phyloP scores from a whole-genome alignment of 2,888 invertebrate species.

The Gastracanthus pulcherrimus region DNA sequence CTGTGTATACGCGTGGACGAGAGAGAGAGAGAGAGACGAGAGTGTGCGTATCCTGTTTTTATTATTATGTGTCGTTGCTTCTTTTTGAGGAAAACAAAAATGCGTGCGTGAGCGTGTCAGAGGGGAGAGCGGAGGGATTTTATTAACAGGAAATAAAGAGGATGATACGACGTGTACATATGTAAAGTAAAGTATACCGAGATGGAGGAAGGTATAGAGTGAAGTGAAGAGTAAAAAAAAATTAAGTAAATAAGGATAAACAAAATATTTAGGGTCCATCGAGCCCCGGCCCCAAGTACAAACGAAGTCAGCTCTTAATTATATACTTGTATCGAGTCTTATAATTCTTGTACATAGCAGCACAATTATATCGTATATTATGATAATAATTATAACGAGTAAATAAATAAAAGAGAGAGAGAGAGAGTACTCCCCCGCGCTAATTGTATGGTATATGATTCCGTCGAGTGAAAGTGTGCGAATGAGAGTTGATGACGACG shows the following conservation, averaged over 20 bases:
- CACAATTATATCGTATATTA: slow-evolving; percentile 61
- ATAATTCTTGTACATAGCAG: slow-evolving; percentile 68
- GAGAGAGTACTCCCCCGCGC: slow-evolving; percentile 27
- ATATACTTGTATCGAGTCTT: slow-evolving; percentile 73
- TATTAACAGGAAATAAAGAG: no score
- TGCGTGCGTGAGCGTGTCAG: background rate
- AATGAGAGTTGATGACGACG: background rate
- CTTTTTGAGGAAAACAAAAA: no score
- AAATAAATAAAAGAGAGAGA: slow-evolving; percentile 29
- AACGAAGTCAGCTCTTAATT: slow-evolving; percentile 74
- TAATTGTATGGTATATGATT: slow-evolving; percentile 36
- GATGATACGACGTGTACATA: slow-evolving; percentile 42
- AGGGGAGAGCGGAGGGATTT: slow-evolving; percentile 12
- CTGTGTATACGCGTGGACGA: background rate
- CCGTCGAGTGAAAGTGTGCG: slow-evolving; percentile 28
- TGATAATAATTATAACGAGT: slow-evolving; percentile 40
- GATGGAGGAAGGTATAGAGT: background rate
- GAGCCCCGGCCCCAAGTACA: slow-evolving; percentile 77
- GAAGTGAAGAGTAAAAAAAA: background rate
- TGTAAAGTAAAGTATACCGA: slow-evolving; percentile 40
- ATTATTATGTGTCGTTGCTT: background rate
- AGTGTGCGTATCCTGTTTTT: background rate
- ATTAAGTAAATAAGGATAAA: slow-evolving; percentile 59
- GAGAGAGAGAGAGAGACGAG: no score
- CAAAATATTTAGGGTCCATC: slow-evolving; percentile 72